A percentile compares a stretch with the other conserved stretches of the same genome.
Evolutionary conservation across 1,140 invertebrate species (phyloP).

Genomic region (Drosophila ambigua): DNA sequence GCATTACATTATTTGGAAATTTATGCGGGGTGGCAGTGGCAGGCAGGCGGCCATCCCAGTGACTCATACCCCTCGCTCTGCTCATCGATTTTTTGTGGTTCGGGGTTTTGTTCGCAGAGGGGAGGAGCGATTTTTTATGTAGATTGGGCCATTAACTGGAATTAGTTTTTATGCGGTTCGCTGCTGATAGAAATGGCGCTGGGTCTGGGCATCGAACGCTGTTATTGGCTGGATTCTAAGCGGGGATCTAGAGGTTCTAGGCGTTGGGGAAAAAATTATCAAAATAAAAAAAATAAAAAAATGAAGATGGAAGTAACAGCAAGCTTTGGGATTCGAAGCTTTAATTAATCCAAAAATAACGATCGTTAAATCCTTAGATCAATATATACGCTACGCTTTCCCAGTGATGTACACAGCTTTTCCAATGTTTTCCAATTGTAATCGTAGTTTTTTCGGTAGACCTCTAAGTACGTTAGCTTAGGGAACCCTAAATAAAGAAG

Average conservation of each 20-base stretch:
- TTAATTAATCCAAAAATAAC: too few species aligned
- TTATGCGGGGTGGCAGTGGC: slow-evolving; percentile 70
- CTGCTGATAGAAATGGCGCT: slow-evolving; percentile 65
- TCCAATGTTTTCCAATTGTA: too few species aligned
- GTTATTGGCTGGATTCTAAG: slow-evolving; percentile 60
- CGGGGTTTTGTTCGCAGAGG: background rate
- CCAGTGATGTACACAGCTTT: too few species aligned
- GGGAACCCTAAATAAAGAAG: too few species aligned
- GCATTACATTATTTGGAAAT: slow-evolving; percentile 79
- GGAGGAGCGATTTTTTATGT: slow-evolving; percentile 72
- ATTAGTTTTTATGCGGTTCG: slow-evolving; percentile 62
- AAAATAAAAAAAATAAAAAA: background rate
- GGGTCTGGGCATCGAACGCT: slow-evolving; percentile 41
- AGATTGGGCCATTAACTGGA: slow-evolving; percentile 78
- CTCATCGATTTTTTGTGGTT: slow-evolving; percentile 70
- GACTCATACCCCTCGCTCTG: slow-evolving; percentile 37
- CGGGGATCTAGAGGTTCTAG: background rate
- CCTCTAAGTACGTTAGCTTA: too few species aligned
- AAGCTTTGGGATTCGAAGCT: too few species aligned
- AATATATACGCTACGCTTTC: background rate
- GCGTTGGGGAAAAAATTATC: too few species aligned
- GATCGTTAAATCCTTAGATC: background rate
- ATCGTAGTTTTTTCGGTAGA: too few species aligned
- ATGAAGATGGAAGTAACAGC: too few species aligned
- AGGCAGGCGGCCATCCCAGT: slow-evolving; percentile 25